Evolutionary conservation across 2,797 vertebrate genomes (phyloP), one percentile per base, ranked within the genome.

Genomic region (Hylomyscus alleni): DNA sequence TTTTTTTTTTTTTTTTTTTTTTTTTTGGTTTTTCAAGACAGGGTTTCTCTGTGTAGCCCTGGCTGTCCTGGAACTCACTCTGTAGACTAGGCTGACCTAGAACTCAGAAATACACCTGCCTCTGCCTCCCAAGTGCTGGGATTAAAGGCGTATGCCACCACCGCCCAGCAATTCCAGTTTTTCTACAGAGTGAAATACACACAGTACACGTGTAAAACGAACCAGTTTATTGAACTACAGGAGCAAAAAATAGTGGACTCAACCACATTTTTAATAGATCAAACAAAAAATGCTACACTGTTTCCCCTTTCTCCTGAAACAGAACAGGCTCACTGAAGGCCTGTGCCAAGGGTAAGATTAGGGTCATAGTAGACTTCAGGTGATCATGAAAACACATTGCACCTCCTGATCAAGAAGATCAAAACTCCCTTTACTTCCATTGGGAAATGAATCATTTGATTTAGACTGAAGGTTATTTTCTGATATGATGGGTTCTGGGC

Each of bases 181-280:
- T 37, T 44, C 24, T 44, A 40, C 14, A 93, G 86, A 81, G 90
- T 29, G 87, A 93, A 75, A 67, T 65, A 83, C 1, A 89, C 82
- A 95, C 87, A 85, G 4, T 69, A 58, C 29, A 37, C n/a, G 8
- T 54, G 90, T 40, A 87, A 95, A 96, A 97, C 56, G 82, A 97
- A 96, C 91, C 82, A 96, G 89, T 98, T 98, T 98, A 98, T 97
- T 98, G 91, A 97, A 95, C 78, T 96, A 83, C 92, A 95, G 67
- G 29, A 88, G 91, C 88, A 95, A 80, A 95, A 93, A 93, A 95
- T 47, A 89, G 95, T 90, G 34, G 96, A 91, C 78, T 93, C 56
- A 94, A 83, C 85, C 95, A 89, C 94, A 95, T 62, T 82, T 95
- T 96, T 95, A 95, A 95, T 97, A 97, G 89, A 69, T 17, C 34